Evolutionary conservation across 2,797 vertebrate genomes (phyloP).

Genomic region (Chelon auratus): DNA sequence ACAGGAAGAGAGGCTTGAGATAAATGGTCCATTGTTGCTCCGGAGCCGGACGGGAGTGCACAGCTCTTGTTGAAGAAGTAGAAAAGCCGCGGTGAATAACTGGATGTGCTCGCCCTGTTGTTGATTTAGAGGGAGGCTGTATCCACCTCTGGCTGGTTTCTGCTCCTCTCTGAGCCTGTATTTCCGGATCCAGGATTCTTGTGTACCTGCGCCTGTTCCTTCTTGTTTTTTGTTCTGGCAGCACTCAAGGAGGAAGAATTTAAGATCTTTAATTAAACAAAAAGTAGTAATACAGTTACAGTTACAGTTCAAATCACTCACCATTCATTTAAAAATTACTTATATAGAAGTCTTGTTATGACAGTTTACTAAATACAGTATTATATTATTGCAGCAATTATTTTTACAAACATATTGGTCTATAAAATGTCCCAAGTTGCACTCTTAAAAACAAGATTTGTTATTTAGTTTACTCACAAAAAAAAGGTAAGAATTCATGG

Average conservation of each 20-base stretch:
- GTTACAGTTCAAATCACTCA: too few species aligned
- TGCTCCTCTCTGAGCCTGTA: slow-evolving; percentile 55
- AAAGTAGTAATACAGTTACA: not conserved
- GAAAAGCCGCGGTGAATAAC: slow-evolving; percentile 44
- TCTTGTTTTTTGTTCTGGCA: slow-evolving; percentile 26
- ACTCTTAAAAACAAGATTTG: not conserved
- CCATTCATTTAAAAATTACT: too few species aligned
- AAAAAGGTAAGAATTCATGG: not conserved
- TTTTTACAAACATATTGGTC: too few species aligned
- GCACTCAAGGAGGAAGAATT: slow-evolving; percentile 1
- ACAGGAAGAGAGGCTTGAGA: slow-evolving; percentile 40
- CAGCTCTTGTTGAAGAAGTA: slow-evolving; percentile 13
- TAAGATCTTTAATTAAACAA: not conserved
- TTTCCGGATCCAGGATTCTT: slow-evolving; percentile 67
- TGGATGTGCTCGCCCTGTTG: slow-evolving; percentile 43
- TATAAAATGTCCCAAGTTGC: not conserved
- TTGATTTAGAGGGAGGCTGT: slow-evolving; percentile 63
- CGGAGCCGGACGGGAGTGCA: slow-evolving; percentile 33
- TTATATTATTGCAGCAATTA: too few species aligned
- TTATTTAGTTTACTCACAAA: not conserved
- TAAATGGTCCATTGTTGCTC: slow-evolving; percentile 53
- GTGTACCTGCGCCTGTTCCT: slow-evolving; percentile 8
- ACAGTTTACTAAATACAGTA: too few species aligned
- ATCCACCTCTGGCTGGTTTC: slow-evolving; percentile 49
- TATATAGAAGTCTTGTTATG: too few species aligned